Conservation (phyloP, 2,888 invertebrate species). For the Cryptus viduatorius region DNA sequence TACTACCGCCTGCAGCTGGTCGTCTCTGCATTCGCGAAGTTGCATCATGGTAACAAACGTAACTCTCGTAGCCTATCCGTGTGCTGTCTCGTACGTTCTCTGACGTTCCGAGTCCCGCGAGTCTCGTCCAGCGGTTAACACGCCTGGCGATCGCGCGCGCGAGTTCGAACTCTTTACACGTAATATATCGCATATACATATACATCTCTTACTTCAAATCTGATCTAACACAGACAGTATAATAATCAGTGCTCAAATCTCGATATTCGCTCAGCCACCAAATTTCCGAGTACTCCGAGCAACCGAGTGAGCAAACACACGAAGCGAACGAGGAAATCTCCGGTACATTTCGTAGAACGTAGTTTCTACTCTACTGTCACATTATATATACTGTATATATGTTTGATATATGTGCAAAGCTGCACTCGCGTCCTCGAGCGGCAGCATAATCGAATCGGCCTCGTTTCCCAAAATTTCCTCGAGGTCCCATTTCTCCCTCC, state of each 20-base stretch:
- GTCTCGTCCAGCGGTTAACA: constrained; percentile 31
- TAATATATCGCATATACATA: background rate
- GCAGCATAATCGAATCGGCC: constrained; percentile 59
- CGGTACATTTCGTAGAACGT: background rate
- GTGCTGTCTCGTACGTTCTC: constrained; percentile 9
- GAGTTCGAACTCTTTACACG: background rate
- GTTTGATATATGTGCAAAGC: background rate
- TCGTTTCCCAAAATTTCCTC: constrained; percentile 51
- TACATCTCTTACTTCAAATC: background rate
- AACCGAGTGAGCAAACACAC: constrained; percentile 13
- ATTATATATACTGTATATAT: background rate
- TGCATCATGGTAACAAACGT: constrained; percentile 30
- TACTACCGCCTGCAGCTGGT: background rate
- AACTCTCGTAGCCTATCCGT: constrained; percentile 6
- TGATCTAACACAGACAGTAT: background rate
- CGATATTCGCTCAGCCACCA: constrained; percentile 22
- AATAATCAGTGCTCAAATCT: background rate
- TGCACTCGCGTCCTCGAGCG: constrained; percentile 24
- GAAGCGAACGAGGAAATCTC: constrained; percentile 17
- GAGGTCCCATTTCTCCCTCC: background rate
- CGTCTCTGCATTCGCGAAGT: background rate
- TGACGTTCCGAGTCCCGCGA: constrained; percentile 27
- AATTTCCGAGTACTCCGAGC: constrained; percentile 16
- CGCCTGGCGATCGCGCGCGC: constrained; percentile 11
- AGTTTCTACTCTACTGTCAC: constrained; percentile 27